Evolutionary conservation across 2,888 invertebrate genomes (phyloP), one percentile per base, ranked within the genome.

Genomic region (Sericinus montela): DNA sequence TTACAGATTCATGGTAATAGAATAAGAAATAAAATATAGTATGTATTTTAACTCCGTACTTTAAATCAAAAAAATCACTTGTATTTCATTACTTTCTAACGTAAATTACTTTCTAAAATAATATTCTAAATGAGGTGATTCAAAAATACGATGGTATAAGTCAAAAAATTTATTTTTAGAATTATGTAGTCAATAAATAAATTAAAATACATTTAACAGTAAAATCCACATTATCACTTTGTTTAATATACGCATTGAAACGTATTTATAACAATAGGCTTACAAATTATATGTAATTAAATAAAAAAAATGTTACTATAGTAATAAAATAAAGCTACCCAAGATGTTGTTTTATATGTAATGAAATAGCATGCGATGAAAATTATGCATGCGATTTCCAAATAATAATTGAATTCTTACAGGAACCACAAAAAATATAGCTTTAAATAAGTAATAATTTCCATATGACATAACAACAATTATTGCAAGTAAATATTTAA

Each of bases 71-170:
- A n/a, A n/a, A n/a, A n/a, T n/a, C n/a, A n/a, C n/a, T n/a, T n/a
- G n/a, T n/a, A n/a, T n/a, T n/a, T n/a, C n/a, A n/a, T n/a, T n/a
- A n/a, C n/a, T n/a, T n/a, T n/a, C n/a, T n/a, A n/a, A n/a, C n/a
- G n/a, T n/a, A n/a, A n/a, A n/a, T n/a, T 19, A 19, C 4, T 1
- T 8, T 25, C 1, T 8, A 25, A 25, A 25, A 5, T 5, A 2
- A 25, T 25, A 8, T 8, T 25, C 8, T 25, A 8, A 25, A 7
- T 25, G 3, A 38, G 45, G 38, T 45, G 10, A 16, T 50, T 50
- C 41, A 50, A 50, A 50, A 50, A 40, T 15, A 45, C 41, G 30
- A 29, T 30, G 37, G 8, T 35, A 50, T 50, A 41, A 30, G 41
- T 16, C 1, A 45, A 45, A 6, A 25, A 25, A 30, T 50, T 50